phyloP scores from a whole-genome alignment of 2,888 invertebrate genomes.

The Dicranocentrus wangi region DNA sequence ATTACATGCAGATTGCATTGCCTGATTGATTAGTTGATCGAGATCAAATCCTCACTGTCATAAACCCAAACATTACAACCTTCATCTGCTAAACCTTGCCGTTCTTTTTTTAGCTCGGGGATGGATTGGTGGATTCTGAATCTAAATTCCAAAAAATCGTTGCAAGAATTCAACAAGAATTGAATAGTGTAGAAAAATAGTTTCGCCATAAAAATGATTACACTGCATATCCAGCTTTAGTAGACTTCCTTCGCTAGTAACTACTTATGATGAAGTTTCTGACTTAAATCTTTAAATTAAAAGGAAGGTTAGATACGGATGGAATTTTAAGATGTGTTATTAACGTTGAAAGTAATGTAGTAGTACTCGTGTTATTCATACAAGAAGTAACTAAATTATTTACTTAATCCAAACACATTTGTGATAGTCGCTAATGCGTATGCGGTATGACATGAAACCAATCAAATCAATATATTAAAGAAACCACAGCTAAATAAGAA shows the following conservation, averaged over 20 bases:
- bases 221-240: neutral
- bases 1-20: neutral
- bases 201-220: neutral
- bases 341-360: too few relatives aligned
- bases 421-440: too few relatives aligned
- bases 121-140: constrained; percentile 55
- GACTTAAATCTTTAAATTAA: constrained; percentile 10
- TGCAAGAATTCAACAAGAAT: constrained; percentile 23
- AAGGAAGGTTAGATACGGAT: constrained; percentile 29
- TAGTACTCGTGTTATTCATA: too few relatives aligned
- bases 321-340: too few relatives aligned
- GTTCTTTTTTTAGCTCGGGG: constrained; percentile 41
- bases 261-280: constrained; percentile 11
- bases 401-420: too few relatives aligned
- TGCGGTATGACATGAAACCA: too few relatives aligned
- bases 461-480: too few relatives aligned
- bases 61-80: too few relatives aligned
- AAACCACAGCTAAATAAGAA: neutral
- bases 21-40: neutral
- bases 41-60: too few relatives aligned
- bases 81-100: neutral
- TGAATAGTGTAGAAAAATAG: neutral
- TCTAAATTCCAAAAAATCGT: constrained; percentile 50
- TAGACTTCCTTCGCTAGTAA: neutral
- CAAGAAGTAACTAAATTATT: too few relatives aligned